phyloP scores from a whole-genome alignment of 1,140 invertebrate species.

The Eubasilissa regina region DNA sequence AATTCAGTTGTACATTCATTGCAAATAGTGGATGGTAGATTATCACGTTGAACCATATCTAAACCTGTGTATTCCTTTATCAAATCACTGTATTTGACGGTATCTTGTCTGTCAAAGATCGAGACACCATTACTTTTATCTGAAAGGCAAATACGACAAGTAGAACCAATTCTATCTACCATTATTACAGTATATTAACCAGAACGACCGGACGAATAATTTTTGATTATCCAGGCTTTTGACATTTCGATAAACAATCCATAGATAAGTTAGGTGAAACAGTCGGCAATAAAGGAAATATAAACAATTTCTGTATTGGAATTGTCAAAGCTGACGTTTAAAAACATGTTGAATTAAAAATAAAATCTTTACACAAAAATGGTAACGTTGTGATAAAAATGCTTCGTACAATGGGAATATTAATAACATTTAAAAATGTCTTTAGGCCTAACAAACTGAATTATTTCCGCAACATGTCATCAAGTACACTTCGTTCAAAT shows the following conservation, averaged over 20 bases:
- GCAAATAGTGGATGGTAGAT: conserved; percentile 38
- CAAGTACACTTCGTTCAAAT: neutral
- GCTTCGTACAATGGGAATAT: neutral
- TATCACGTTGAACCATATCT: conserved; percentile 26
- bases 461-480: neutral
- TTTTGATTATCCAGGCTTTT: too few relatives aligned
- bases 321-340: conserved; percentile 23
- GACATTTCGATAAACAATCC: too few relatives aligned
- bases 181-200: neutral
- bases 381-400: neutral
- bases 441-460: neutral
- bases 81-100: conserved; percentile 34
- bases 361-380: conserved; percentile 17
- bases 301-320: too few relatives aligned
- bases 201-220: too few relatives aligned
- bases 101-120: conserved; percentile 26
- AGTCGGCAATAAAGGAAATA: too few relatives aligned
- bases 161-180: conserved; percentile 9
- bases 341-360: neutral
- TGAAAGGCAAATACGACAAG: conserved; percentile 42
- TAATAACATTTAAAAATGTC: neutral
- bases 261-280: too few relatives aligned
- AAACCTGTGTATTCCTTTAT: conserved; percentile 48
- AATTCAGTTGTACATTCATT: conserved; percentile 34
- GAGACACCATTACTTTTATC: conserved; percentile 13